Evolutionary conservation across 2,888 invertebrate genomes (phyloP), one percentile per base, ranked within the genome.

Genomic region (Minunthozetes semirufus): DNA sequence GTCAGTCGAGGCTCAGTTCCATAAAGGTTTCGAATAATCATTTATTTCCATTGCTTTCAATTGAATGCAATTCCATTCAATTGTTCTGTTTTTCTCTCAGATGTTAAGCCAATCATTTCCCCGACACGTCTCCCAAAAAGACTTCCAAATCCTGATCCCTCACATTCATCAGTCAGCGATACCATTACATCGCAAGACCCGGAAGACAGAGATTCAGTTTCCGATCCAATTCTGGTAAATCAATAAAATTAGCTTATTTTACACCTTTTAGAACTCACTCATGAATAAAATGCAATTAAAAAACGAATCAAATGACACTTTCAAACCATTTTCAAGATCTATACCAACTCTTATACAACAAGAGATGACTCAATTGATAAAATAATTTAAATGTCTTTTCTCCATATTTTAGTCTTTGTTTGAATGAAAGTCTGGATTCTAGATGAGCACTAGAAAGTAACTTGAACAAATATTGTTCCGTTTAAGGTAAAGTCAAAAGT

Each of bases 1-100:
- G 68, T 77, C 80, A 1, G 76, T 79, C 11, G 72, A 76, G 53
- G 78, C 76, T 9, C 72, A 72, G 25, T 78, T 79, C 70, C 77
- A 75, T 29, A 75, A 68, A 76, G 66, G 78, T 78, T 78, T 70
- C 73, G 6, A 11, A 27, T 25, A 59, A 22, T 59, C 6, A n/a
- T 11, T 17, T 8, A 19, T 17, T 53, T 53, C 53, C 33, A 33
- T 33, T 33, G 4, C 8, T 33, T 33, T 33, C 48, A 17, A n/a
- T 48, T 48, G 3, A n/a, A n/a, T n/a, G n/a, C n/a, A 48, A 15
- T 48, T 3, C 13, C 13, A 42, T 9, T 42, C 48, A 17, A n/a
- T 48, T 48, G 3, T 48, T 11, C 3, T 48, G 13, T 48, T 48
- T 25, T 53, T 53, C 1, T 2, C 61, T 3, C 53, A 77, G 77